Evolutionary conservation across 1,140 invertebrate genomes (phyloP).

Genomic region (Dinothrombium tinctorium): DNA sequence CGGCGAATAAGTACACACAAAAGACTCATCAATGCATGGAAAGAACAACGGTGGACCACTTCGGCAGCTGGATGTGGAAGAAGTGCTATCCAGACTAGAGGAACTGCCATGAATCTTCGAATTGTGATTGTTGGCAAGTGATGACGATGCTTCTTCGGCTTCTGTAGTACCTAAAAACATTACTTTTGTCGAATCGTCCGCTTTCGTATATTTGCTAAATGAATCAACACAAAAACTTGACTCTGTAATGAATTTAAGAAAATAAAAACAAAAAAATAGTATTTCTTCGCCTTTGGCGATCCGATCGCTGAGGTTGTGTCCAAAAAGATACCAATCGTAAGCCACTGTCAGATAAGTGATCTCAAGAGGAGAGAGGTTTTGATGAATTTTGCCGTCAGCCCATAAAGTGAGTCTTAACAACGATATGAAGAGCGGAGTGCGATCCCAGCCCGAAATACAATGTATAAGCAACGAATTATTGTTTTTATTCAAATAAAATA

Average conservation of each 20-base stretch:
- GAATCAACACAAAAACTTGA: no score
- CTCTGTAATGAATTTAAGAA: conserved; percentile 41
- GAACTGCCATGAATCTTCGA: no score
- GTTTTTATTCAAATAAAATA: conserved; percentile 37
- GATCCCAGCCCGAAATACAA: conserved; percentile 67
- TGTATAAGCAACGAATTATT: conserved; percentile 37
- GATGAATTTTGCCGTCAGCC: conserved; percentile 57
- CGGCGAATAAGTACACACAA: no score
- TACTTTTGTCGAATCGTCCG: no score
- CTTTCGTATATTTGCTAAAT: no score
- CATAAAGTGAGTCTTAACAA: conserved; percentile 49
- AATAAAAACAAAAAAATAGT: conserved; percentile 56
- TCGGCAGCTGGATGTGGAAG: no score
- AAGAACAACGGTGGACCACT: no score
- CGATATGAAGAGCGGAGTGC: conserved; percentile 44
- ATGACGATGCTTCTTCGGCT: no score
- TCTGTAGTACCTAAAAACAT: no score
- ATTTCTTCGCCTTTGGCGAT: conserved; percentile 54
- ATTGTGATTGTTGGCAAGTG: no score
- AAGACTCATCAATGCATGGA: no score
- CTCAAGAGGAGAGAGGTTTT: conserved; percentile 33
- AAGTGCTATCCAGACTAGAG: no score
- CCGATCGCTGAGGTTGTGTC: conserved; percentile 47
- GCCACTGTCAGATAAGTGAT: conserved; percentile 57
- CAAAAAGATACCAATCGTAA: conserved; percentile 67